These are phyloP conservation scores for Nemotelus pantherinus DNA, from an alignment of 2,888 invertebrate genomes.

Conservation along the genomic window DNA sequence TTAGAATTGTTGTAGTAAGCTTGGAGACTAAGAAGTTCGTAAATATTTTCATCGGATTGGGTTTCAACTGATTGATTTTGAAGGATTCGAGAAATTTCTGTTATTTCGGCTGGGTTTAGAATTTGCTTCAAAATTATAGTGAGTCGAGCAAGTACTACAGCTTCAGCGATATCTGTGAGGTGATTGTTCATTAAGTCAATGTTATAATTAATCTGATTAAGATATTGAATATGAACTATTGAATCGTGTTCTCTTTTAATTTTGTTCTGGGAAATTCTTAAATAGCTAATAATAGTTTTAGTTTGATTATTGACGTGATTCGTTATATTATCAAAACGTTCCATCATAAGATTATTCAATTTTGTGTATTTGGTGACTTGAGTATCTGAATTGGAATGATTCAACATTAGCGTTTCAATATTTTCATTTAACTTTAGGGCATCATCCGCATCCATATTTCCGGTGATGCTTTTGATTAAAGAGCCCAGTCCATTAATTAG, in stretches of 20 bases:
- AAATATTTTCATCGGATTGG: no score
- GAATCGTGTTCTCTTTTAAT: not conserved
- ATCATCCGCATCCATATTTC: slow-evolving; percentile 11
- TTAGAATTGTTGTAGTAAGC: no score
- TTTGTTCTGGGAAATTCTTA: slow-evolving; percentile 12
- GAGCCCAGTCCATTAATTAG: slow-evolving; percentile 36
- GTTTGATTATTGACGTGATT: slow-evolving; percentile 37
- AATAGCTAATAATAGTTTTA: slow-evolving; percentile 8
- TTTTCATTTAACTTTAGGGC: no score
- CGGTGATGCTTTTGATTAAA: slow-evolving; percentile 32
- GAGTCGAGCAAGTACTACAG: slow-evolving; percentile 10
- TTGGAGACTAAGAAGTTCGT: no score
- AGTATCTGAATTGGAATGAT: not conserved
- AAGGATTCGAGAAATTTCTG: no score
- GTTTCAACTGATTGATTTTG: no score
- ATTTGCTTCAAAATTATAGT: slow-evolving; percentile 13
- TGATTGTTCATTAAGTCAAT: slow-evolving; percentile 19
- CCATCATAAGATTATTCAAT: slow-evolving; percentile 31
- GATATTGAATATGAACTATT: not conserved
- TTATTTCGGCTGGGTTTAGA: not conserved
- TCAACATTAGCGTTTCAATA: not conserved
- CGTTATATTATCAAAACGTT: slow-evolving; percentile 27
- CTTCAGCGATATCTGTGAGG: slow-evolving; percentile 7
- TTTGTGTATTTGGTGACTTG: slow-evolving; percentile 1
- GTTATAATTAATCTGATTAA: slow-evolving; percentile 27